phyloP scores from a whole-genome alignment of 2,113 vertebrate genomes.

The Proterorhinus semilunaris region DNA sequence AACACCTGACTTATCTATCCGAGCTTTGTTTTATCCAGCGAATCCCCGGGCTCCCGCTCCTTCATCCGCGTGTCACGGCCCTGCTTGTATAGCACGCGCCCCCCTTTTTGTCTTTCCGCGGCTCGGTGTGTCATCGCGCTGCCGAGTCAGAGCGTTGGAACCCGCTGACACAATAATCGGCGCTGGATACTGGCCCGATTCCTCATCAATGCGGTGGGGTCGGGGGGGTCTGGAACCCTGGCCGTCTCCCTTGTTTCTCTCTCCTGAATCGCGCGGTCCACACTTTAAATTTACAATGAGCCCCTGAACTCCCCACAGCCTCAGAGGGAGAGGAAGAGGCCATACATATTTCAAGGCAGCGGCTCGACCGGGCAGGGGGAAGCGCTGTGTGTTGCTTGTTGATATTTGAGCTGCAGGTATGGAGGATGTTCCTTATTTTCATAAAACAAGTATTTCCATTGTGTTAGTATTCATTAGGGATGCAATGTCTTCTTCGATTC shows the following conservation, averaged over 20 bases:
- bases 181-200: slow-evolving; percentile 26
- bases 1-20: background rate
- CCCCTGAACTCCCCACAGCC: slow-evolving; percentile 33
- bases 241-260: slow-evolving; percentile 10
- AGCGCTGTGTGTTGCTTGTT: background rate
- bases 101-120: slow-evolving; percentile 6
- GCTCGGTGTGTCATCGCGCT: background rate
- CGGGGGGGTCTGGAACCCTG: slow-evolving; percentile 18
- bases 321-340: slow-evolving; percentile 27
- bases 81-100: background rate
- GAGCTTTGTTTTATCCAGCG: background rate
- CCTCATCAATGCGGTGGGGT: slow-evolving; percentile 26
- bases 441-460: too few relatives aligned
- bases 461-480: too few relatives aligned
- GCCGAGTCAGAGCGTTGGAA: slow-evolving; percentile 2
- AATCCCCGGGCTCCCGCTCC: background rate
- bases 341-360: slow-evolving; percentile 34
- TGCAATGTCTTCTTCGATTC: too few relatives aligned
- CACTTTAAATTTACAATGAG: slow-evolving; percentile 41
- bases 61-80: slow-evolving; percentile 3
- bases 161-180: slow-evolving; percentile 28
- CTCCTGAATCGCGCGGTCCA: slow-evolving; percentile 2
- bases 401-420: background rate
- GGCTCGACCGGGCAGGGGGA: slow-evolving; percentile 5
- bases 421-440: background rate